These are phyloP conservation scores for Platycheirus albimanus DNA, from an alignment of 2,888 invertebrate species.

Conservation along the genomic window DNA sequence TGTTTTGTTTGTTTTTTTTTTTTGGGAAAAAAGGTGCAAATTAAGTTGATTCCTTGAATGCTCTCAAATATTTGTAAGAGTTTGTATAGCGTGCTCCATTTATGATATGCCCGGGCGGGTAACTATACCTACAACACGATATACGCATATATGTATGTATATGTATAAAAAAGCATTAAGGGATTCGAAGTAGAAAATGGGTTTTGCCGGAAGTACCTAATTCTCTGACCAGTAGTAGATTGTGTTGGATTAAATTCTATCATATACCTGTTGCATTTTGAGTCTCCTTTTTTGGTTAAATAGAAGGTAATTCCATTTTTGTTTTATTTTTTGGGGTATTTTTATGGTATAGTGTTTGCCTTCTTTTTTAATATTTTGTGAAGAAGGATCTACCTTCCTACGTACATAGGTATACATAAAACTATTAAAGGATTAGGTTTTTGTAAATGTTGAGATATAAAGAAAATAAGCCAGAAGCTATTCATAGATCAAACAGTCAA, in stretches of 20 bases:
- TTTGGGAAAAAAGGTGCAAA: constrained; percentile 27
- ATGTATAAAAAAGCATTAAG: no score
- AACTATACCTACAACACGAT: no score
- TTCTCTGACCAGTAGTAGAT: not conserved
- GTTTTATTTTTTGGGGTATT: not conserved
- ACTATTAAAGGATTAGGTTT: not conserved
- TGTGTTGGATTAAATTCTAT: not conserved
- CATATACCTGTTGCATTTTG: constrained; percentile 24
- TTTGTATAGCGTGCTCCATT: constrained; percentile 13
- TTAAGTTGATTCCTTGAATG: constrained; percentile 27
- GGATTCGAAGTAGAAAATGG: constrained; percentile 33
- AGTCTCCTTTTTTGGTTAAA: not conserved
- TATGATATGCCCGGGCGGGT: constrained; percentile 34
- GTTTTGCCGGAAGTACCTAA: constrained; percentile 35
- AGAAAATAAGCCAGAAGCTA: not conserved
- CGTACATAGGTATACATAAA: not conserved
- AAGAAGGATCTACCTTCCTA: no score
- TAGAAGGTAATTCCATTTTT: not conserved
- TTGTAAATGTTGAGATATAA: not conserved
- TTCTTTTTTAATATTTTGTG: not conserved
- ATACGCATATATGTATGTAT: no score
- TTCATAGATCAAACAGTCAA: not conserved
- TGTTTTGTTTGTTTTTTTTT: not conserved
- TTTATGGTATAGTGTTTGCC: no score
- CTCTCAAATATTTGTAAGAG: not conserved